Conservation (phyloP, 2,888 invertebrate species). For the Steinernema carpocapsae region DNA sequence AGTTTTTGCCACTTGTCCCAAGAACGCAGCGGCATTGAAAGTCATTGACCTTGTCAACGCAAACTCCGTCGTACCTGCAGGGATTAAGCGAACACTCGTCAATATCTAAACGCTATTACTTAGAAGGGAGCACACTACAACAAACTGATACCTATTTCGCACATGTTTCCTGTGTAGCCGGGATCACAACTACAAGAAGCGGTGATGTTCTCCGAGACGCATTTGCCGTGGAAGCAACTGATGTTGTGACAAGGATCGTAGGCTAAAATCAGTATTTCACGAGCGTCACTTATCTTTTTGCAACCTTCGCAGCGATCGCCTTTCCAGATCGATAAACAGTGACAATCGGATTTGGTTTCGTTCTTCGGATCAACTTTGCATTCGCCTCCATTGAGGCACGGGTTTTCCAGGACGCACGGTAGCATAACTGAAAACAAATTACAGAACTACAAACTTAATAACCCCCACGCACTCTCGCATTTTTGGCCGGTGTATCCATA, state of each 20-base stretch:
- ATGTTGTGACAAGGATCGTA: slow-evolving; percentile 13
- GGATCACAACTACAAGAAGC: slow-evolving; percentile 26
- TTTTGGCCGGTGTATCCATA: too few relatives aligned
- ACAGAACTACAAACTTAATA: not conserved
- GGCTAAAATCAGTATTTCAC: not conserved
- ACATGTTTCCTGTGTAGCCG: slow-evolving; percentile 34
- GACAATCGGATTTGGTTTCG: not conserved
- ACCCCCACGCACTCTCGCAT: not conserved
- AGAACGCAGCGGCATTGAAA: slow-evolving; percentile 38
- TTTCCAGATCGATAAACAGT: slow-evolving; percentile 4
- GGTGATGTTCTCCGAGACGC: not conserved
- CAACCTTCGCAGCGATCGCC: not conserved
- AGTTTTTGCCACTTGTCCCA: slow-evolving; percentile 34
- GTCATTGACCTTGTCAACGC: slow-evolving; percentile 36
- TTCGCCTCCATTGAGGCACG: slow-evolving; percentile 1
- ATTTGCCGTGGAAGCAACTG: not conserved
- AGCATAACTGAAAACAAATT: not conserved
- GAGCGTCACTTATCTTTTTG: not conserved
- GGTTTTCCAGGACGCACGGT: slow-evolving; percentile 3
- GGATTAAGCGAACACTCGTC: slow-evolving; percentile 36
- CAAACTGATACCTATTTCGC: slow-evolving; percentile 18
- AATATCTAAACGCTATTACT: slow-evolving; percentile 33
- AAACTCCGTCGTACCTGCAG: slow-evolving; percentile 28
- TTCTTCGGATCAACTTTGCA: not conserved
- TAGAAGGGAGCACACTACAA: not conserved